Conservation (phyloP, 2,797 vertebrate genomes). For the Lepidocolaptes lacrymiger region DNA sequence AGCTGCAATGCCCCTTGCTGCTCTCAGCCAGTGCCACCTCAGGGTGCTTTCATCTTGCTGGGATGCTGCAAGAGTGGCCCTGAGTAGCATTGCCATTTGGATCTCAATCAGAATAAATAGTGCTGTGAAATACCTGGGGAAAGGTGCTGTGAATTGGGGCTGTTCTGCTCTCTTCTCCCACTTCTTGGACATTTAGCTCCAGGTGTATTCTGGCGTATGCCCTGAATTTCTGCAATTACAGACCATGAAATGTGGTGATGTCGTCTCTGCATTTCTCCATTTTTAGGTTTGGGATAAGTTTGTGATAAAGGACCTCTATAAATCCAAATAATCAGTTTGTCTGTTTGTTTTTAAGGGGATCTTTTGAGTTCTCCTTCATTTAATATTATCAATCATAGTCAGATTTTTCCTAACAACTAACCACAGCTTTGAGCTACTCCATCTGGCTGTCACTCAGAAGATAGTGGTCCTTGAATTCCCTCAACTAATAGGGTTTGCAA, state of each 20-base stretch:
- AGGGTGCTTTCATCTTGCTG: not conserved
- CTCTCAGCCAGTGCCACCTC: not conserved
- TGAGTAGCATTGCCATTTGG: not conserved
- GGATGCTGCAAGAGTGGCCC: not conserved
- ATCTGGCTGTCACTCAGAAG: not conserved
- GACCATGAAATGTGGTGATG: not conserved
- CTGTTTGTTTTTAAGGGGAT: not conserved
- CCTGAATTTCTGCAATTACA: not conserved
- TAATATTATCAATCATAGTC: not conserved
- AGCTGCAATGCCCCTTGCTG: not conserved
- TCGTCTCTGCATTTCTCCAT: not conserved
- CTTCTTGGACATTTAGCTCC: not conserved
- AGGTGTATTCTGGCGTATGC: not conserved
- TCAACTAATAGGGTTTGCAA: not conserved
- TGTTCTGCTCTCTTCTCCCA: not conserved
- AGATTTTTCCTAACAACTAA: not conserved
- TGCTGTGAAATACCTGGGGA: not conserved
- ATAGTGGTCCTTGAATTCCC: not conserved
- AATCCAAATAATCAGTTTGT: not conserved
- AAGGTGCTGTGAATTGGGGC: not conserved
- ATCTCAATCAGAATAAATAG: not conserved
- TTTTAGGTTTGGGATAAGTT: not conserved
- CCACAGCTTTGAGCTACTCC: not conserved
- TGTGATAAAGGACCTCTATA: slow-evolving; percentile 7
- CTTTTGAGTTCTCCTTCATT: slow-evolving; percentile 39